Evolutionary conservation across 2,888 invertebrate species (phyloP), one percentile per base, ranked within the genome.

Genomic region (Dicyrtoma fusca): DNA sequence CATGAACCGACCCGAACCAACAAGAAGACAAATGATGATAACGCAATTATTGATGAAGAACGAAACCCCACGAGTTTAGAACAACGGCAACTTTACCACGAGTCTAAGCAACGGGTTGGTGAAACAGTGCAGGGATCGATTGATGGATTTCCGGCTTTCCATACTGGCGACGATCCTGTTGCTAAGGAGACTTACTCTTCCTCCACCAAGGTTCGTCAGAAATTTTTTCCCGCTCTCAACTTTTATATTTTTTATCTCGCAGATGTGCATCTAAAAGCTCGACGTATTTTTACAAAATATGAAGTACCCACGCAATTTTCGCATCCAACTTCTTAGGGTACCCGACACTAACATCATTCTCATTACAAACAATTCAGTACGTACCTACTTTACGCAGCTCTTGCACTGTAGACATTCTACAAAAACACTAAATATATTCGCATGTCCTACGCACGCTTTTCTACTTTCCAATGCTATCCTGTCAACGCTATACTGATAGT

Each of bases 1-100:
- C 62, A 51, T 23, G 47, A 64, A 55, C 19, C 19, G 26, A 8
- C 47, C 74, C 71, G 45, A 70, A 77, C 73, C 74, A 45, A 76
- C 76, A 77, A 74, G 76, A 79, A 77, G 78, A 79, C 77, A 77
- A 78, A 78, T 77, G 77, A 79, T 78, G 80, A 78, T 78, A 78
- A 78, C 75, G 76, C 77, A 79, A 79, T 79, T 79, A 79, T 79
- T 79, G 78, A 78, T 78, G 79, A 76, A 74, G 73, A 74, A 55
- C 64, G 72, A 69, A 77, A 57, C 51, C 71, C 66, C 53, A 66
- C 23, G 53, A 64, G 64, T 64, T 64, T 26, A 14, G 3, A 64
- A 21, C 23, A 51, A 26, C 64, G 17, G 8, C 65, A 51, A 34
- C 34, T 34, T 8, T 34, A 34, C 34, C 34, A 34, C 8, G 34